phyloP scores from a whole-genome alignment of 1,140 invertebrate species.

The Globodera ellingtonae region DNA sequence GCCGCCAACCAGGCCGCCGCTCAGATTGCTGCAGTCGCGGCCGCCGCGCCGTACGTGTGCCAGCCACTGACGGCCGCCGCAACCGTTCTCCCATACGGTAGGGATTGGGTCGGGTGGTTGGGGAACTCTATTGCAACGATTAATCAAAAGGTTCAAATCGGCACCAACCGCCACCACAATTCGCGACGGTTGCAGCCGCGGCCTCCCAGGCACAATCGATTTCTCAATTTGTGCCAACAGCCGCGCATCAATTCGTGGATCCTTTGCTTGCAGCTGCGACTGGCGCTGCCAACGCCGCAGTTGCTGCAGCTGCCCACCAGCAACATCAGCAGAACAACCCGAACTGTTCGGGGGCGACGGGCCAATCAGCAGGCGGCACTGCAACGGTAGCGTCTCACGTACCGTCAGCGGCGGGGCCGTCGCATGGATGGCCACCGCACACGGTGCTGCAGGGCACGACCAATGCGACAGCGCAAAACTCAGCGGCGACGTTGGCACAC shows the following conservation, averaged over 20 bases:
- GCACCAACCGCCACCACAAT: slow-evolving; percentile 4
- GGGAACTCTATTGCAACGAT: no score
- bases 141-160: neutral
- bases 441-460: slow-evolving; percentile 11
- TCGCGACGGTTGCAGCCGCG: neutral
- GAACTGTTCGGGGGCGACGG: neutral
- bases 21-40: slow-evolving; percentile 11
- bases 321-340: neutral
- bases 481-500: neutral
- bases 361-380: neutral
- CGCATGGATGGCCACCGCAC: slow-evolving; percentile 3
- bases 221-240: slow-evolving; percentile 19
- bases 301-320: slow-evolving; percentile 3
- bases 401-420: neutral
- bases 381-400: neutral
- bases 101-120: neutral
- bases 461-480: slow-evolving; percentile 12
- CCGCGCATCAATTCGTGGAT: slow-evolving; percentile 8
- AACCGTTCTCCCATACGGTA: slow-evolving; percentile 24
- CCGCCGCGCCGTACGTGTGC: slow-evolving; percentile 24
- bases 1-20: slow-evolving; percentile 2
- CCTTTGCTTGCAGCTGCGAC: slow-evolving; percentile 21
- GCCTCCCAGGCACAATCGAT: slow-evolving; percentile 11
- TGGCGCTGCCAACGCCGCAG: slow-evolving; percentile 1
- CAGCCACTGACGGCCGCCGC: slow-evolving; percentile 10